Evolutionary conservation across 2,113 vertebrate species (phyloP).

Genomic region (Aspidoscelis tigris): DNA sequence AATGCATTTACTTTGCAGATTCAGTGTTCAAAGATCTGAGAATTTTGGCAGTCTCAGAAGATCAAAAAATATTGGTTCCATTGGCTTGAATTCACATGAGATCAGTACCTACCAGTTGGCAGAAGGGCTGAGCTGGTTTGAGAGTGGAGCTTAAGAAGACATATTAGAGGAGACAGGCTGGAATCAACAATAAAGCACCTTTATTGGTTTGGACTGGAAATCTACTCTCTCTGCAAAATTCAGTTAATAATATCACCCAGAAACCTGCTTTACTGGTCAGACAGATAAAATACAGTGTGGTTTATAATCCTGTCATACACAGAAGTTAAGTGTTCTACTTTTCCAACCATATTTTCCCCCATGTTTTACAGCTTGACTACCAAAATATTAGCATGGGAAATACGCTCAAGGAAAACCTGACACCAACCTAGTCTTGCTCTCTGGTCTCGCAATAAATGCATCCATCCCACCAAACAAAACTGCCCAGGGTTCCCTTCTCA

Average conservation of each 20-base stretch:
- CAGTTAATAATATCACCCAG: background rate
- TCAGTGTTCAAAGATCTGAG: too few relatives aligned
- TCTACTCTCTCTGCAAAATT: background rate
- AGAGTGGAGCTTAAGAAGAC: too few relatives aligned
- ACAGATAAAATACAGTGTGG: background rate
- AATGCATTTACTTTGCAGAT: too few relatives aligned
- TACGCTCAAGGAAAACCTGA: background rate
- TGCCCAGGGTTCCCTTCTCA: background rate
- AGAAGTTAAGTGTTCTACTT: background rate
- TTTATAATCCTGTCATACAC: background rate
- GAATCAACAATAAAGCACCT: too few relatives aligned
- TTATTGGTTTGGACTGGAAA: too few relatives aligned
- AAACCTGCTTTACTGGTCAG: background rate
- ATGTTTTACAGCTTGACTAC: background rate
- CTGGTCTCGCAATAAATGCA: constrained; percentile 18
- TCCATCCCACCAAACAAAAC: background rate
- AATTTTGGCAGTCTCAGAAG: too few relatives aligned
- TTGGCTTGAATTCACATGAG: too few relatives aligned
- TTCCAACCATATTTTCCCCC: too few relatives aligned
- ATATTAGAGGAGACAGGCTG: too few relatives aligned
- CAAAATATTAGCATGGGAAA: background rate
- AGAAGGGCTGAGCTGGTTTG: too few relatives aligned
- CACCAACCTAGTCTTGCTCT: constrained; percentile 15
- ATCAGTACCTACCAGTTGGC: too few relatives aligned
- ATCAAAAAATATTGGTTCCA: too few relatives aligned